Percentiles rank a stretch among this genome's conserved stretches.
Conservation (phyloP, 2,888 invertebrate species). For the Archips xylosteana region DNA sequence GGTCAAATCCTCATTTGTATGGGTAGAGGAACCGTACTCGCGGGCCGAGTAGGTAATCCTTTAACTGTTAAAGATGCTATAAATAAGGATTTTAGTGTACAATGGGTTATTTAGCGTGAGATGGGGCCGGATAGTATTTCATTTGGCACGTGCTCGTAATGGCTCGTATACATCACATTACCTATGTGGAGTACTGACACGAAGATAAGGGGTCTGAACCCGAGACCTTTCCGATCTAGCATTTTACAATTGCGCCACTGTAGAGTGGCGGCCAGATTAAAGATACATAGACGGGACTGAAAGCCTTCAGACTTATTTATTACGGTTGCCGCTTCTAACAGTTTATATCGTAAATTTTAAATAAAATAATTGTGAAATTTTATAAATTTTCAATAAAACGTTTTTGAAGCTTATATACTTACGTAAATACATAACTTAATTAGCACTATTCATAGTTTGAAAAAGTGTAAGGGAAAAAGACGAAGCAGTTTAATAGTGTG, state of each 20-base stretch:
- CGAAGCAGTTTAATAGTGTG: too few relatives aligned
- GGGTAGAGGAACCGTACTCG: conserved; percentile 23
- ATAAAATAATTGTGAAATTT: not conserved
- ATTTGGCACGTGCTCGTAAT: conserved; percentile 64
- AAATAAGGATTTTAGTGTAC: conserved; percentile 38
- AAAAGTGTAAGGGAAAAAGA: too few relatives aligned
- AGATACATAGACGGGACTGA: conserved; percentile 27
- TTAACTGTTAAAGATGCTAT: conserved; percentile 30
- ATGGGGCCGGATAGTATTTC: conserved; percentile 44
- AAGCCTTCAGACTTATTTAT: conserved; percentile 30
- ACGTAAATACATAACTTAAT: not conserved
- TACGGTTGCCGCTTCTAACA: not conserved
- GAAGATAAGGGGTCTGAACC: conserved; percentile 77
- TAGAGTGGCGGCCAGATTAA: conserved; percentile 52
- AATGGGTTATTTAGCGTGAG: conserved; percentile 32
- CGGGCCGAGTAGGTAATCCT: conserved; percentile 21
- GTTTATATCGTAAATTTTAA: not conserved
- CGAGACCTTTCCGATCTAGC: conserved; percentile 79
- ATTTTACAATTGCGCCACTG: conserved; percentile 82
- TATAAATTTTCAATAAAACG: not conserved
- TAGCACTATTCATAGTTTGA: not conserved
- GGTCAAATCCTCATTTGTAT: conserved; percentile 17
- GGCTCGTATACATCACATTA: conserved; percentile 61
- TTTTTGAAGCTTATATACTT: too few relatives aligned
- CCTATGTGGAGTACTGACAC: conserved; percentile 70